Base-by-base conservation (phyloP, 2,797 vertebrate species). In the Manis javanica region DNA sequence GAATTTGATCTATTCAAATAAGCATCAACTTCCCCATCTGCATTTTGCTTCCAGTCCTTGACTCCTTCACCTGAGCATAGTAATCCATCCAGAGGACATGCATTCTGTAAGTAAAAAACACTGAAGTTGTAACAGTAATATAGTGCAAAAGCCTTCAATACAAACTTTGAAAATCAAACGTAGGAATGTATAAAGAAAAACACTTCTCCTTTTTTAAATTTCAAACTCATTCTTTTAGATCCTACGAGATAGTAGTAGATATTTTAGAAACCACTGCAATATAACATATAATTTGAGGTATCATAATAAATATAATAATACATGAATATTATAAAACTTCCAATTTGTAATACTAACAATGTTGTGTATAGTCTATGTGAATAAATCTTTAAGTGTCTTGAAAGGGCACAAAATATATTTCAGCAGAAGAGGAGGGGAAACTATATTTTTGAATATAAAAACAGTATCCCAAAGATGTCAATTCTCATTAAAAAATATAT, bases 51-150 rank as follows among this genome's bases (percentile, higher is more conserved):
- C 14, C n/a, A 39, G 61, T 16, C 7, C 49, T 8, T 5, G 11
- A 69, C 2, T 1, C 42, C 34, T 39, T 31, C 6, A 31, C 29
- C 46, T 69, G 59, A 61, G 26, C 7, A 55, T 7, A 37, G 24
- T 24, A 1, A 24, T 42, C 42, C 29, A 1, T 39, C 19, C n/a
- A 1, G 6, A 29, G 14, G 31, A 26, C 0, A 29, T 0, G 16
- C 11, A 2, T 10, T 78, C 61, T 59, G 9, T 26, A 55, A 53
- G 55, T 42, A 29, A 85, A 24, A 78, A 31, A 86, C 26, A 87
- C 12, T 3, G 5, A 69, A 61, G 9, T 15, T 86, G 4, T 29
- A 83, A 39, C 11, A 63, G 1, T 34, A 57, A 49, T 3, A 9
- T 42, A 59, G 46, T 66, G 16, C 11, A 64, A 74, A 93, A 61